Percentiles rank a stretch among this genome's conserved stretches.
These are phyloP conservation scores for Mesocricetus auratus DNA, from an alignment of 2,113 vertebrate species.

Conservation along the genomic window DNA sequence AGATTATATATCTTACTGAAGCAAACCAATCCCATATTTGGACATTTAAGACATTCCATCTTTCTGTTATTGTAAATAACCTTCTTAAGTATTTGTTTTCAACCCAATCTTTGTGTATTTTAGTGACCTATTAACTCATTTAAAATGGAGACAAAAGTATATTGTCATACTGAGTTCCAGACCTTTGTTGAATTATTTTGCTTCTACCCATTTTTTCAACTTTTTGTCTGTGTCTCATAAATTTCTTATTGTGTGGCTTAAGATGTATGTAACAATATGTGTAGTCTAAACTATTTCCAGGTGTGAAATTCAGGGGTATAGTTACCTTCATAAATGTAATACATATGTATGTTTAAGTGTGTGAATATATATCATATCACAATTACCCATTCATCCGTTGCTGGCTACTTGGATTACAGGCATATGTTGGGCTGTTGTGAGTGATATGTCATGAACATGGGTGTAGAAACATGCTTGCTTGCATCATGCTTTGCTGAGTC, in stretches of 20 bases:
- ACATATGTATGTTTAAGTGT: neutral
- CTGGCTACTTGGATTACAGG: neutral
- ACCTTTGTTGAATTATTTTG: neutral
- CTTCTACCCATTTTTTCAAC: neutral
- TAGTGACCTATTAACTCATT: neutral
- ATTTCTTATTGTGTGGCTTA: neutral
- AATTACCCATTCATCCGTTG: neutral
- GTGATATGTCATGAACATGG: neutral
- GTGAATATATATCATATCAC: neutral
- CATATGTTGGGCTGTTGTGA: neutral
- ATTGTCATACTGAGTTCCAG: neutral
- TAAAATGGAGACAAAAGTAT: neutral
- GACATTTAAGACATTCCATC: neutral
- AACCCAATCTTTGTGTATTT: neutral
- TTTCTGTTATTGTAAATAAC: constrained; percentile 5
- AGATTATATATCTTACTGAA: neutral
- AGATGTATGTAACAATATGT: neutral
- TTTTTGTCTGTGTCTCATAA: neutral
- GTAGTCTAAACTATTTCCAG: neutral
- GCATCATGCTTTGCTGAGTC: neutral
- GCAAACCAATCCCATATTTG: neutral
- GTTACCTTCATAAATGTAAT: neutral
- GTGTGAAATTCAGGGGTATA: neutral
- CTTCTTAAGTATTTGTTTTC: neutral
- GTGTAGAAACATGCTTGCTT: neutral